Conservation (phyloP, 2,888 invertebrate genomes). For the Cantharis rufa region DNA sequence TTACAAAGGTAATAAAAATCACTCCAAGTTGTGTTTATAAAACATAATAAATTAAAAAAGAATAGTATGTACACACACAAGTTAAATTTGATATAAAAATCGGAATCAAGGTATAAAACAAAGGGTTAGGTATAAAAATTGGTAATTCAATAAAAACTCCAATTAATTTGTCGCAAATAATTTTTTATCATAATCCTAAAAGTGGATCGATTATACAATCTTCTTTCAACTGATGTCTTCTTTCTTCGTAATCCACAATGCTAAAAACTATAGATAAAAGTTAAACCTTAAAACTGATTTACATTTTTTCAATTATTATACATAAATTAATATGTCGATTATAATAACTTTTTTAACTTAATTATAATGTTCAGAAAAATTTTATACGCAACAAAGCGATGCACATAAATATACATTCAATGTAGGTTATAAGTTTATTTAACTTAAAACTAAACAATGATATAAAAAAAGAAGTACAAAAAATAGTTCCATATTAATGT, state of each 20-base stretch:
- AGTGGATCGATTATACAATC: constrained; percentile 40
- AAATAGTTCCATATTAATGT: constrained; percentile 56
- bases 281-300: neutral
- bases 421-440: neutral
- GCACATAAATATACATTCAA: constrained; percentile 3
- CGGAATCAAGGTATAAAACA: neutral
- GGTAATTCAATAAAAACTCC: constrained; percentile 40
- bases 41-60: neutral
- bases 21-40: neutral
- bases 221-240: constrained; percentile 42
- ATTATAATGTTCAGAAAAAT: constrained; percentile 3
- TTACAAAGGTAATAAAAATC: neutral
- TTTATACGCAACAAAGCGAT: neutral
- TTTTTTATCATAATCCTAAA: constrained; percentile 39
- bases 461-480: neutral
- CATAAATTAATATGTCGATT: neutral
- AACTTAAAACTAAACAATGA: neutral
- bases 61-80: neutral
- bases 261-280: neutral
- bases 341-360: neutral
- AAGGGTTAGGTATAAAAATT: constrained; percentile 8
- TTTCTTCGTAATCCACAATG: constrained; percentile 28
- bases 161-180: constrained; percentile 41
- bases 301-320: neutral
- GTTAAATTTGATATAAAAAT: neutral